Evolutionary conservation across 2,797 vertebrate species (phyloP).

Genomic region (Acanthurus leucopareius): DNA sequence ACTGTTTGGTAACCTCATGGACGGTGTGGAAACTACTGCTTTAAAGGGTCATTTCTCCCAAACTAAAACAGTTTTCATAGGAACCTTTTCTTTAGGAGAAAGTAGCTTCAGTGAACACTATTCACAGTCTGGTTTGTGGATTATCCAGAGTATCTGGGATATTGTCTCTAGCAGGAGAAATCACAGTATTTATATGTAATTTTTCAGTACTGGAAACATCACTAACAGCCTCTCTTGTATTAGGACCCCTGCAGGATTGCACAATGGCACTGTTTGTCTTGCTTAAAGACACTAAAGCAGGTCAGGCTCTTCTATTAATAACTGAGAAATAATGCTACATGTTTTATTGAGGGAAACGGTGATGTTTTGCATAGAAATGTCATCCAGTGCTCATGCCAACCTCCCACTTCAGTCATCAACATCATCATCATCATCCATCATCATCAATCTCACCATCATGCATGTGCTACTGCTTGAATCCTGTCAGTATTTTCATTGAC

Average conservation of each 20-base stretch:
- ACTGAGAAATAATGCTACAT: not conserved
- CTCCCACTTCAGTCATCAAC: not conserved
- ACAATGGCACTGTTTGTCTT: conserved; percentile 2
- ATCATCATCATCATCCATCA: not conserved
- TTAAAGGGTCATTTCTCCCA: not conserved
- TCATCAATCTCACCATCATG: conserved; percentile 42
- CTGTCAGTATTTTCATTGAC: conserved; percentile 16
- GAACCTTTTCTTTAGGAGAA: not conserved
- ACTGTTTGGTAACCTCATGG: not conserved
- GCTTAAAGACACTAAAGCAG: conserved; percentile 3
- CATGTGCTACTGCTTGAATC: conserved; percentile 46
- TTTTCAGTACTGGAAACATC: not conserved
- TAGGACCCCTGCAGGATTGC: not conserved
- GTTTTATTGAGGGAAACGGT: not conserved
- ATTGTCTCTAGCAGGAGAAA: not conserved
- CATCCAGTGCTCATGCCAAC: not conserved
- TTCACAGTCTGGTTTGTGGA: not conserved
- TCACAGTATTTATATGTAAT: not conserved
- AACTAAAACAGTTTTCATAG: not conserved
- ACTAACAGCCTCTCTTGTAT: not conserved
- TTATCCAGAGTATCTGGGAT: not conserved
- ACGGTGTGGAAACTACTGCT: not conserved
- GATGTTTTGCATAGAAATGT: conserved; percentile 8
- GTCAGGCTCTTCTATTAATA: not conserved
- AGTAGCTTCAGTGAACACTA: not conserved